These are phyloP conservation scores for Phymorhynchus buccinoides DNA, from an alignment of 1,140 invertebrate species.

Conservation along the genomic window DNA sequence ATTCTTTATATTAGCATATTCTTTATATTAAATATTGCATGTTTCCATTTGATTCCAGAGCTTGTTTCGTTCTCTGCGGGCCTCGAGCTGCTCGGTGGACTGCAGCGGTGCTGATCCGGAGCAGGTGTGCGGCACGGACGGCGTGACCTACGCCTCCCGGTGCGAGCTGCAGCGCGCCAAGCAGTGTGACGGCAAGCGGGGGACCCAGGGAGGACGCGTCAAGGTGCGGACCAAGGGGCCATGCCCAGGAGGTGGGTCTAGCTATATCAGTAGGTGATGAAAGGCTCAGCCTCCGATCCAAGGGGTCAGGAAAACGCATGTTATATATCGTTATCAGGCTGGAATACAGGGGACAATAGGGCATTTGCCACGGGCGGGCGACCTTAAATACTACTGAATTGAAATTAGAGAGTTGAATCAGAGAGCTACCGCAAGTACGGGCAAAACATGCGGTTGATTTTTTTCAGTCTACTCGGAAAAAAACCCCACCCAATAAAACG, in stretches of 20 bases:
- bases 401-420: too few species aligned
- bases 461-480: too few species aligned
- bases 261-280: too few species aligned
- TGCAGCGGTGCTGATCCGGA: constrained; percentile 48
- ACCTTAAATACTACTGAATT: too few species aligned
- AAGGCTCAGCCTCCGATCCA: background rate
- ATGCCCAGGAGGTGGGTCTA: constrained; percentile 53
- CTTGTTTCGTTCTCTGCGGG: constrained; percentile 55
- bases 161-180: constrained; percentile 84
- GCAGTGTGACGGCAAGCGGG: constrained; percentile 56
- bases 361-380: too few species aligned
- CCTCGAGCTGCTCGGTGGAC: constrained; percentile 54
- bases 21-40: too few species aligned
- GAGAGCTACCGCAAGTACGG: too few species aligned
- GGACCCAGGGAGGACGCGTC: constrained; percentile 39
- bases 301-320: background rate
- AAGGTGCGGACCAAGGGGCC: constrained; percentile 57
- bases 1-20: too few species aligned
- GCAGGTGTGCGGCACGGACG: constrained; percentile 86
- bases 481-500: too few species aligned
- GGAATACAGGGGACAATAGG: too few species aligned
- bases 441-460: too few species aligned
- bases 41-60: constrained; percentile 49
- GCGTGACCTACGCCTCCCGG: constrained; percentile 83
- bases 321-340: constrained; percentile 28